A percentile compares a stretch with the other conserved stretches of the same genome.
Conservation (phyloP, 2,113 vertebrate genomes). For the Vanacampus margaritifer region DNA sequence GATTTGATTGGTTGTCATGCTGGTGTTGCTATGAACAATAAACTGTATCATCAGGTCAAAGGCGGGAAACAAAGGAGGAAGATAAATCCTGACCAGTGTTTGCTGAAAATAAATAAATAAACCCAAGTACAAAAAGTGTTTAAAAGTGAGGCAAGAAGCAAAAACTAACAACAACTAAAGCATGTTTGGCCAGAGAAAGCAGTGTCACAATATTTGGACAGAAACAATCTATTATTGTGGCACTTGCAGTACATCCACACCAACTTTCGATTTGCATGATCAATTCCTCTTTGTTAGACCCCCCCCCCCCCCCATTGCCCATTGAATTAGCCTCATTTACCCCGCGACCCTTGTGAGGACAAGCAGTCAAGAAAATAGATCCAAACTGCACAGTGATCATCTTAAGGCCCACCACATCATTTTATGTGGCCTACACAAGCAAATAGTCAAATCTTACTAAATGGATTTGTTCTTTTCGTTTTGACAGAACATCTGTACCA, state of each 20-base stretch:
- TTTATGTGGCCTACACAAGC: no score
- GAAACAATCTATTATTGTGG: constrained; percentile 19
- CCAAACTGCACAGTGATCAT: no score
- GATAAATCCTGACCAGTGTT: constrained; percentile 15
- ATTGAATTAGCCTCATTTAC: not conserved
- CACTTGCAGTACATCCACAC: not conserved
- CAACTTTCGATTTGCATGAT: not conserved
- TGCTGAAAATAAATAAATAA: constrained; percentile 34
- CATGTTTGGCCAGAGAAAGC: no score
- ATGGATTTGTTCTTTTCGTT: no score
- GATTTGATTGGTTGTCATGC: constrained; percentile 23
- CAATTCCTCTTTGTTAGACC: not conserved
- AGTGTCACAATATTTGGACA: constrained; percentile 31
- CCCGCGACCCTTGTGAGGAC: no score
- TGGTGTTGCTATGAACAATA: constrained; percentile 29
- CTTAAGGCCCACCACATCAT: no score
- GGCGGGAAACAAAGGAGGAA: not conserved
- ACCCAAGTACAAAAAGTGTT: constrained; percentile 20
- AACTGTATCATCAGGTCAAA: constrained; percentile 27
- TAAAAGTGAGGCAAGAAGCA: constrained; percentile 18
- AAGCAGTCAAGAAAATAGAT: no score
- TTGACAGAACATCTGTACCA: no score
- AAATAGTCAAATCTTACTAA: no score
- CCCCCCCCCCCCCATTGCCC: no score
- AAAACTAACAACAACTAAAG: constrained; percentile 10